Base-by-base conservation (phyloP, 2,113 vertebrate species). In the Prietella phreatophila region DNA sequence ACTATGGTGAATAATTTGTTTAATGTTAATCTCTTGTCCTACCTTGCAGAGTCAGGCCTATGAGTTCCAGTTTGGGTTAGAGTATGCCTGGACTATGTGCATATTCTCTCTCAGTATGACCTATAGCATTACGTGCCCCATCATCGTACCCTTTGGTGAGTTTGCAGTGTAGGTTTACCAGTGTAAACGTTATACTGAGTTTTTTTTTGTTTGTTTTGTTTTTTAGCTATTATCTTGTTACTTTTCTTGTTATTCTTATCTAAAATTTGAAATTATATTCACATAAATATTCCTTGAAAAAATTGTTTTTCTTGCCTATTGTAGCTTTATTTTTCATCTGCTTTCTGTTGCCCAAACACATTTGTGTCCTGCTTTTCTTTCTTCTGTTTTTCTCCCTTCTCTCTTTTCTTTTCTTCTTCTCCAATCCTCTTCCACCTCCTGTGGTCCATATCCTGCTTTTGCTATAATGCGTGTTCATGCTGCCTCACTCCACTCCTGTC, bases 71-170 rank as follows among this genome's bases (percentile, higher is more conserved):
- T 99, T 97, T 69, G 98, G 98, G 83, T 94, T 98, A 75, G 97
- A 99, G 89, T 99, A 99, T 0, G 98, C 98, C 9, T 99, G 98
- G 98, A 99, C 97, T 88, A 95, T 97, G 94, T 98, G 97, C 27
- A 97, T 99, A 93, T 97, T 99, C 93, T 96, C 97, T 0, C 97
- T 99, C 13, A 97, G 96, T 67, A 96, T 99, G 96, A 97, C 98
- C 1, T 99, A 99, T 93, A 99, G 98, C 93, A 99, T 99, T 93
- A 99, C 97, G 2, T 99, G 97, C 86, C 97, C 98, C 61, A 95
- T 99, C 92, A 98, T 99, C 1, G 96, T 96, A 27, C 97, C 97
- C 82, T 99, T 99, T 2, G 98, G 98, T 99, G 92, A 97, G 98
- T 80, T 60, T 69, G 8, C 78, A 17, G 63, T 58, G 15, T 61